Conservation (phyloP, 2,888 invertebrate species). For the Lepidonotus clava region DNA sequence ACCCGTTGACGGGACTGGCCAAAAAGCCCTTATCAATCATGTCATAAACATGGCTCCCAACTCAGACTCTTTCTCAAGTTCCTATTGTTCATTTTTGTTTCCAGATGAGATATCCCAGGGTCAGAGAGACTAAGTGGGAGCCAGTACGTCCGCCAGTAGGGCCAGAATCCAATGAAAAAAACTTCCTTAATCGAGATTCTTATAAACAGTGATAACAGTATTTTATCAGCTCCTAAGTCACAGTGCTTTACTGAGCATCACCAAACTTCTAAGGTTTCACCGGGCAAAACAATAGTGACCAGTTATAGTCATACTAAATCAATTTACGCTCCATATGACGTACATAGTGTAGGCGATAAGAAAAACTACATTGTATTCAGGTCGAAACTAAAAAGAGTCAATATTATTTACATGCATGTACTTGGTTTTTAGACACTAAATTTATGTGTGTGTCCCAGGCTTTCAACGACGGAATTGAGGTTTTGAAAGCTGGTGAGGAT, state of each 20-base stretch:
- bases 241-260: background rate
- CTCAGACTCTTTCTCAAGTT: background rate
- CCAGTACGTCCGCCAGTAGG: background rate
- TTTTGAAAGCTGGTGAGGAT: background rate
- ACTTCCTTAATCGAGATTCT: constrained; percentile 4
- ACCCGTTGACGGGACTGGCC: background rate
- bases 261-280: constrained; percentile 5
- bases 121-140: background rate
- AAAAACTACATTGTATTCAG: no score
- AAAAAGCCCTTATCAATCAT: constrained; percentile 15
- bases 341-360: no score
- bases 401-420: no score
- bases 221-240: background rate
- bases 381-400: no score
- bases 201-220: constrained; percentile 6
- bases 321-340: background rate
- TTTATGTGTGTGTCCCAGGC: no score
- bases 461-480: no score
- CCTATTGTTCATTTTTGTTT: constrained; percentile 23
- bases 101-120: background rate
- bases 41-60: constrained; percentile 31
- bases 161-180: background rate
- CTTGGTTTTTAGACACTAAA: no score
- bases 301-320: background rate
- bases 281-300: background rate